These are phyloP conservation scores for Drosophila sordidula DNA, from an alignment of 2,888 invertebrate genomes.

Conservation along the genomic window DNA sequence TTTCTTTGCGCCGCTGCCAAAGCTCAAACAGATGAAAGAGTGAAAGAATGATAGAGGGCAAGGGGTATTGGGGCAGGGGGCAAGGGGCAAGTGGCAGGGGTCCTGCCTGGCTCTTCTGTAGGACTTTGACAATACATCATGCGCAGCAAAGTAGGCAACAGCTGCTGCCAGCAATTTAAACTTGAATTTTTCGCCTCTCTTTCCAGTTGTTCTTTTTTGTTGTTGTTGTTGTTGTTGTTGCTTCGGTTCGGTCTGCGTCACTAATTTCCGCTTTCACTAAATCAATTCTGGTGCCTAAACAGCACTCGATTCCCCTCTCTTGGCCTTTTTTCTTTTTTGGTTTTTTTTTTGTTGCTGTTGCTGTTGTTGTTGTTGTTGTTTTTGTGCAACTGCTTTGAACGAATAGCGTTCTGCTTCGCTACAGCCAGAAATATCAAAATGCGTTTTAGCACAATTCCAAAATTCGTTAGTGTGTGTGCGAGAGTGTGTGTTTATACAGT, in stretches of 20 bases:
- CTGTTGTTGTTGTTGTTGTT: constrained; percentile 12
- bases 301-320: constrained; percentile 41
- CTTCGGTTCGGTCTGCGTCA: constrained; percentile 56
- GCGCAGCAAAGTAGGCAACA: constrained; percentile 71
- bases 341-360: constrained; percentile 7
- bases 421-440: constrained; percentile 59
- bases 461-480: constrained; percentile 20
- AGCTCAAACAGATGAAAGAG: constrained; percentile 28
- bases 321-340: constrained; percentile 13
- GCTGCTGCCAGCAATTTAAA: constrained; percentile 73
- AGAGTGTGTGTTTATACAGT: constrained; percentile 38
- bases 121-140: constrained; percentile 72
- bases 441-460: constrained; percentile 55
- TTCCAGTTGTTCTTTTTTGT: constrained; percentile 10
- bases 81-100: too few species aligned
- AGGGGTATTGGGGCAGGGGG: neutral
- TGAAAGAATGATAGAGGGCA: constrained; percentile 2
- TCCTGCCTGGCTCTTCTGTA: constrained; percentile 6
- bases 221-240: constrained; percentile 10
- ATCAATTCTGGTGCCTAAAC: constrained; percentile 70
- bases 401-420: constrained; percentile 61
- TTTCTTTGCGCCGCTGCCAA: constrained; percentile 57
- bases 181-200: constrained; percentile 30
- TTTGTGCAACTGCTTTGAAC: constrained; percentile 44
- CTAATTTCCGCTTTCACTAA: constrained; percentile 80